Base-by-base conservation (phyloP, 2,113 vertebrate genomes). In the Elanoides forficatus region DNA sequence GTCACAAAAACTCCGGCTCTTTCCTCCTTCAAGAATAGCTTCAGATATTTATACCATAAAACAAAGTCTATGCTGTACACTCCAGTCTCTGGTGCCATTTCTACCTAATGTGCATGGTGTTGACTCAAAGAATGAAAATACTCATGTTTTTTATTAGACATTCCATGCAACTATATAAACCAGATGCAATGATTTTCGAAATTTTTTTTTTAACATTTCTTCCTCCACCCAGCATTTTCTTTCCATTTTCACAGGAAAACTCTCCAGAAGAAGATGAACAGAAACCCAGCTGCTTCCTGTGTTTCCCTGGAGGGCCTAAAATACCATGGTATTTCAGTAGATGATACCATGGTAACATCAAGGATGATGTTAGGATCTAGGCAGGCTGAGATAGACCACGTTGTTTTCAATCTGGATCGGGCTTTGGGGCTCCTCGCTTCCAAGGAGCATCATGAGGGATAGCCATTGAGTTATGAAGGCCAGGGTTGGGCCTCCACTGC, bases 1-100 rank as follows among this genome's bases (percentile, higher is more conserved):
- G 34, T 82, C 80, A 92, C 88, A 94, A 81, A 95, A 92, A 21
- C 27, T 95, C 30, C 73, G 82, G 73, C 62, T 95, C 68, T 53
- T 81, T 81, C 18, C 18, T 88, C 38, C 63, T 75, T 83, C 93
- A 93, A 92, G 81, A 58, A 72, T 5, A 90, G 26, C 26, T 95
- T 95, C 52, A 62, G n/a, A 68, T 87, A 94, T 83, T 93, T 87
- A 63, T 67, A 79, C 47, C 45, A 16, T 73, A 78, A 80, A 79
- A 42, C 34, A 81, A 86, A 86, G 50, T 32, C 34, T 81, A 11
- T 81, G 67, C 63, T 88, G 59, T 26, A 40, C 4, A 11, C 6
- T 68, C 29, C 32, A 40, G 10, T 62, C 22, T 40, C n/a, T 75
- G 60, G 29, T 72, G 55, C 66, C 42, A 43, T 71, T 91, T 80